phyloP scores from a whole-genome alignment of 2,797 vertebrate species.

The Micromesistius poutassou region DNA sequence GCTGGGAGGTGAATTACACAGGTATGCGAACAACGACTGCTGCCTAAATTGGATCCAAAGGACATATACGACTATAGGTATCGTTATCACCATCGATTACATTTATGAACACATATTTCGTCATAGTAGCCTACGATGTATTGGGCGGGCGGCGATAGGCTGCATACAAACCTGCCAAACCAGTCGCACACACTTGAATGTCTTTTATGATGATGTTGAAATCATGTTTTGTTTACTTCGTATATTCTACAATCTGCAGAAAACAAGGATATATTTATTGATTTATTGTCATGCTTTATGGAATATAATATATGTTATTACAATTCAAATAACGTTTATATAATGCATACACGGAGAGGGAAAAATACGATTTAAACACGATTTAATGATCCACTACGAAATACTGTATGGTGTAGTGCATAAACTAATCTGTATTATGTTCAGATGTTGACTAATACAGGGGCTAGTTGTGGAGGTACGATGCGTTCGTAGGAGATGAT shows the following conservation, averaged over 20 bases:
- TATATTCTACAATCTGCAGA: neutral
- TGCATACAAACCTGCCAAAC: neutral
- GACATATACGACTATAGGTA: neutral
- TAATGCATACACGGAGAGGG: neutral
- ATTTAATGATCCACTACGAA: neutral
- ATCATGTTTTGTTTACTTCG: neutral
- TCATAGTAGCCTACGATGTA: neutral
- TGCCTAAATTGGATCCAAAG: neutral
- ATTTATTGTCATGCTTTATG: neutral
- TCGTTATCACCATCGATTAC: neutral
- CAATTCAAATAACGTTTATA: neutral
- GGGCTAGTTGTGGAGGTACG: neutral
- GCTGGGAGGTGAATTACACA: neutral
- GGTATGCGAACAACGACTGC: neutral
- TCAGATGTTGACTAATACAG: neutral
- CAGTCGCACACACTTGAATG: neutral
- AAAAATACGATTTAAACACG: neutral
- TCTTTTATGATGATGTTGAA: neutral
- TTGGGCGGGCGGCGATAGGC: neutral
- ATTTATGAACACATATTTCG: neutral
- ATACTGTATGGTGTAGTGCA: neutral
- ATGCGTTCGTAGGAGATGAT: neutral
- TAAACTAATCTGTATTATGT: neutral
- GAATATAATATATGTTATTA: neutral
- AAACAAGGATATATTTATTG: neutral